These are phyloP conservation scores for Pampusana beccarii DNA, from an alignment of 2,113 vertebrate species.

Conservation along the genomic window DNA sequence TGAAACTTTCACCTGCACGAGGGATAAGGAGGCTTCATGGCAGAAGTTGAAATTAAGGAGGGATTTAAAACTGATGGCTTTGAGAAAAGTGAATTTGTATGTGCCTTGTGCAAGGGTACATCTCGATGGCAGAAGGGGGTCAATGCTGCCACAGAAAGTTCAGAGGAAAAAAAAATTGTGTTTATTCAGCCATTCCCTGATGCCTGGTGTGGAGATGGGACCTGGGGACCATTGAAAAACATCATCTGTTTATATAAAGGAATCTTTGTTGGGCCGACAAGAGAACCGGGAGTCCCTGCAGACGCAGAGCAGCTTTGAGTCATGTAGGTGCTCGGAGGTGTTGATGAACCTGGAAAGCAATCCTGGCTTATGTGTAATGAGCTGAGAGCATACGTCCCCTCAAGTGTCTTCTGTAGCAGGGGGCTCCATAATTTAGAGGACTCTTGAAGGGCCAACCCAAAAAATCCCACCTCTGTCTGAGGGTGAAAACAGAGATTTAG, in stretches of 20 bases:
- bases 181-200: neutral
- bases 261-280: neutral
- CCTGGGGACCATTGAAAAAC: neutral
- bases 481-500: neutral
- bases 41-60: neutral
- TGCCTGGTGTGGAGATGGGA: neutral
- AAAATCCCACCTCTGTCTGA: fast-evolving
- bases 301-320: neutral
- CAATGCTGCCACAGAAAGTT: neutral
- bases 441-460: neutral
- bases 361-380: neutral
- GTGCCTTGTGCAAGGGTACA: neutral
- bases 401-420: neutral
- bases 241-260: neutral
- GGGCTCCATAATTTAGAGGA: neutral
- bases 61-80: neutral
- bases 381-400: neutral
- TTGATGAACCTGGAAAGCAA: neutral
- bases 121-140: neutral
- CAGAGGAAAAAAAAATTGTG: fast-evolving
- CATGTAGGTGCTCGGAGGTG: neutral
- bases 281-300: neutral
- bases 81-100: neutral
- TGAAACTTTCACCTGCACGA: neutral
- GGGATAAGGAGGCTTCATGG: neutral